Base-by-base conservation (phyloP, 2,797 vertebrate species). In the Gymnoscopelus braueri region DNA sequence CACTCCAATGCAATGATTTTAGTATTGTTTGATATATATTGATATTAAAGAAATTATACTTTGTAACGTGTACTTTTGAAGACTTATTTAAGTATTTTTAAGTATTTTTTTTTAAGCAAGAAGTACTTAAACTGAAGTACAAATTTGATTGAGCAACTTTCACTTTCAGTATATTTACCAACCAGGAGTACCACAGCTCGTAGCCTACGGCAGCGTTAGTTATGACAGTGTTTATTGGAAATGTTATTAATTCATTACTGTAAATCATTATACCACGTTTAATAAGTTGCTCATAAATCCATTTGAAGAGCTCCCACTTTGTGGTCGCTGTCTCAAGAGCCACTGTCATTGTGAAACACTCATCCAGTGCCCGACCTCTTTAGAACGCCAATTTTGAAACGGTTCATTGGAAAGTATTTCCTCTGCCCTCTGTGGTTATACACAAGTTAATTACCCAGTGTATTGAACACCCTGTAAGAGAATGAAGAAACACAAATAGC, bases 221-320 rank as follows among this genome's bases (percentile, higher is more conserved):
- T 35, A 35, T 35, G 32, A 35, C 32, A 35, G 32, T 62, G 0
- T 65, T 75, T 70, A 1, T 24, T 48, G 44, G 44, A 48, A 60
- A 15, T 60, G 14, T 44, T n/a, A 8, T 5, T 56, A 77, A 79
- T 70, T 54, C 64, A 48, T 6, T 61, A 15, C 15, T 11, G 4
- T 67, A 66, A 56, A 29, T 54, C 64, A 1, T 62, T 73, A 67
- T 29, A 19, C 48, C 57, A 53, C 67, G 63, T 62, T 35, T 10
- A 24, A 11, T 56, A 50, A 68, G 58, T 10, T 26, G n/a, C 5
- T 9, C n/a, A 57, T 29, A 47, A 62, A 59, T 55, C 32, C 35
- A 3, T 4, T 57, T 26, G 13, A 26, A 57, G 10, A 57, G 29
- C 44, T 50, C 8, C 5, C 15, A 13, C 1, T 12, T 13, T 56